Percentiles rank a stretch among this genome's conserved stretches.
phyloP scores from a whole-genome alignment of 2,113 vertebrate genomes.

The Gopherus evgoodei region DNA sequence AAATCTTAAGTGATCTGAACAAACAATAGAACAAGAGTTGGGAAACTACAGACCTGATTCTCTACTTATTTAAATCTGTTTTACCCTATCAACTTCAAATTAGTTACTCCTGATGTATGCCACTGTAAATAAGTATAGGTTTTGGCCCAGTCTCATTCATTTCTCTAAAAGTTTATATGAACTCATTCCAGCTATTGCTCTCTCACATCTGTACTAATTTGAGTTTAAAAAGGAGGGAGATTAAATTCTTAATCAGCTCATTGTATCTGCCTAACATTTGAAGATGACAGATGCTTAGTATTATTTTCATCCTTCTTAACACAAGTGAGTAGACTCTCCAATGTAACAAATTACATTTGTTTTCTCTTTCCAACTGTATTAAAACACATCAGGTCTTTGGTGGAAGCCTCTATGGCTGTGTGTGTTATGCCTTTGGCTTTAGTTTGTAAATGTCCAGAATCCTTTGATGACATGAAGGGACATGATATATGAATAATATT shows the following conservation, averaged over 20 bases:
- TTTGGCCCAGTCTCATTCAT: slow-evolving; percentile 45
- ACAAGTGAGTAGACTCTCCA: slow-evolving; percentile 15
- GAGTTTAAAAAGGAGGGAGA: slow-evolving; percentile 52
- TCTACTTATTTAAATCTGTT: slow-evolving; percentile 36
- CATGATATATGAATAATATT: neutral
- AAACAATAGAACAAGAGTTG: slow-evolving; percentile 27
- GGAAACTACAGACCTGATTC: slow-evolving; percentile 21
- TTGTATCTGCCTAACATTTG: slow-evolving; percentile 41
- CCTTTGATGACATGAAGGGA: neutral
- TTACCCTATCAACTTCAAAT: slow-evolving; percentile 43
- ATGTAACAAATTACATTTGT: slow-evolving; percentile 2
- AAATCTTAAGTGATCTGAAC: neutral
- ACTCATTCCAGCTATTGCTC: slow-evolving; percentile 40
- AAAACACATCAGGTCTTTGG: neutral
- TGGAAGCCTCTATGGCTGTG: neutral
- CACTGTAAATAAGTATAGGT: neutral
- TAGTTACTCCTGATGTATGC: neutral
- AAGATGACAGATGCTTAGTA: slow-evolving; percentile 36
- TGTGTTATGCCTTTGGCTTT: neutral
- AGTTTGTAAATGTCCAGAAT: neutral
- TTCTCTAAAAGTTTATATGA: slow-evolving; percentile 42
- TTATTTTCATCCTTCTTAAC: neutral
- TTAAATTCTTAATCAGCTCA: slow-evolving; percentile 36
- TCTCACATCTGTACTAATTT: neutral
- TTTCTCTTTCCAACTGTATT: slow-evolving; percentile 15